A percentile compares a stretch with the other conserved stretches of the same genome.
These are phyloP conservation scores for Oreochromis aureus DNA, from an alignment of 2,113 vertebrate genomes.

Conservation along the genomic window DNA sequence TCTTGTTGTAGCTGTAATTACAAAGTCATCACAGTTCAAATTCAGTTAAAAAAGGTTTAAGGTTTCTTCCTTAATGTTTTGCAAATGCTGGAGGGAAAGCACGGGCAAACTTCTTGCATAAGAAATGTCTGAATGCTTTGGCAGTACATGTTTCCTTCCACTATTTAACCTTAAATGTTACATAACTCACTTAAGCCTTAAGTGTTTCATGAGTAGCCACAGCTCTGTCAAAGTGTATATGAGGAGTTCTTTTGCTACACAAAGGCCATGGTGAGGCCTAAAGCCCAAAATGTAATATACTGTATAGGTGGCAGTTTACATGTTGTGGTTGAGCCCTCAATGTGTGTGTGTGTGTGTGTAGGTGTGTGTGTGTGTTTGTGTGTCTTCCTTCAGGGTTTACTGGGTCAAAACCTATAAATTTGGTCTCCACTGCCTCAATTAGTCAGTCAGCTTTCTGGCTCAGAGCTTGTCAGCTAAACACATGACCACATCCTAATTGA, in stretches of 20 bases:
- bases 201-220: not conserved
- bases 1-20: conserved; percentile 3
- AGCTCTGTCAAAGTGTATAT: not conserved
- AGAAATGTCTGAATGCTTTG: conserved; percentile 19
- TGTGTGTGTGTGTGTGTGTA: not conserved
- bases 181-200: conserved; percentile 5
- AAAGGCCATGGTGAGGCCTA: not conserved
- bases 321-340: not conserved
- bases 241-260: not conserved
- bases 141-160: conserved; percentile 34
- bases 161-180: conserved; percentile 40
- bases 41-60: conserved; percentile 14
- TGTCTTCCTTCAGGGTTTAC: not conserved
- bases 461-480: conserved; percentile 22
- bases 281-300: conserved; percentile 1
- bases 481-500: conserved; percentile 39
- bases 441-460: conserved; percentile 17
- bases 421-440: conserved; percentile 9
- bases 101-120: conserved; percentile 2
- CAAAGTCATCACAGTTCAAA: conserved; percentile 12
- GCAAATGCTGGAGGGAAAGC: not conserved
- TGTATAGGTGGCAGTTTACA: not conserved
- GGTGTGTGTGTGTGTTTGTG: not conserved
- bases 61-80: not conserved
- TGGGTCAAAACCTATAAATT: conserved; percentile 22